Conservation (phyloP, 2,797 vertebrate genomes). For the Enteromius treurensis region DNA sequence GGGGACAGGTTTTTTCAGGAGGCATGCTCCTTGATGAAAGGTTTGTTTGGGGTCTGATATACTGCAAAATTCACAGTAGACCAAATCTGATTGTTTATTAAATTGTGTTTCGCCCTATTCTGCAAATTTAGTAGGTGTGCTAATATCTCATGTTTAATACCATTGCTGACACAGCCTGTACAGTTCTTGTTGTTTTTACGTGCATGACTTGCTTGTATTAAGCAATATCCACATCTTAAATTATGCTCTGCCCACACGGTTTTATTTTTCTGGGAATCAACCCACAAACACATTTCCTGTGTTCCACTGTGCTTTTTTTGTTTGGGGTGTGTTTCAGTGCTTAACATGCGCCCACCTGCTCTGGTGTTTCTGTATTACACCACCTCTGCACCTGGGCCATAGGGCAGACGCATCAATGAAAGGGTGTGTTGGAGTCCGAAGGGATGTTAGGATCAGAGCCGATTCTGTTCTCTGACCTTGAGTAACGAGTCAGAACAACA, state of each 20-base stretch:
- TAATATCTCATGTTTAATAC: neutral
- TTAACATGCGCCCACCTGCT: constrained; percentile 25
- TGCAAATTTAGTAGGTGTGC: too few species aligned
- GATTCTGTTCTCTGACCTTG: constrained; percentile 34
- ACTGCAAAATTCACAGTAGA: neutral
- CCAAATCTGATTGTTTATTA: neutral
- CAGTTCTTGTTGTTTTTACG: neutral
- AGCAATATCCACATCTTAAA: constrained; percentile 14
- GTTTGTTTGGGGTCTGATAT: neutral
- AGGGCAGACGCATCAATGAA: neutral
- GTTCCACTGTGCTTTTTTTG: neutral
- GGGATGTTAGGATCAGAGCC: neutral
- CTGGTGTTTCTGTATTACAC: constrained; percentile 6
- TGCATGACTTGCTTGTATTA: neutral
- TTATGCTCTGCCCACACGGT: neutral
- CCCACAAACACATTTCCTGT: constrained; percentile 6
- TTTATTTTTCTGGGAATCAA: neutral
- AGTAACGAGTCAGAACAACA: neutral
- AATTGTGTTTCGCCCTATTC: neutral
- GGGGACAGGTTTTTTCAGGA: neutral
- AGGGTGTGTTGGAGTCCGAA: neutral
- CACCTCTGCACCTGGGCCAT: neutral
- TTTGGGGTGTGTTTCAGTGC: constrained; percentile 16
- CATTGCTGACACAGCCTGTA: neutral
- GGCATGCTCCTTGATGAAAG: neutral